phyloP scores from a whole-genome alignment of 2,888 invertebrate genomes.

The Amblyjoppa fuscipennis region DNA sequence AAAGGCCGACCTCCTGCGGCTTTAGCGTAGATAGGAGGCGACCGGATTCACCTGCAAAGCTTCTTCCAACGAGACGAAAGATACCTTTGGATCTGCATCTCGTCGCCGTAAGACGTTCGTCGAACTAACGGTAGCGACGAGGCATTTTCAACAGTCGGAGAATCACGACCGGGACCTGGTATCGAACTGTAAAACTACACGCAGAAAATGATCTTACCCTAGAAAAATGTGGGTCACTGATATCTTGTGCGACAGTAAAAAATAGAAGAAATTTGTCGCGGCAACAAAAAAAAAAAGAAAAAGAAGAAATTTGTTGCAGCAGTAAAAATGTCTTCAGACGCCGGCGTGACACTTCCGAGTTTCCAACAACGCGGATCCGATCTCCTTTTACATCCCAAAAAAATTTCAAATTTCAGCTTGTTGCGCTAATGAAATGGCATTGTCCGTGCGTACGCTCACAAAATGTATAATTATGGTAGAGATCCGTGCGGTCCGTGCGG shows the following conservation, averaged over 20 bases:
- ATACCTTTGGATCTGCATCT: not conserved
- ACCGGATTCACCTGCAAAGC: constrained; percentile 7
- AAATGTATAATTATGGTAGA: not conserved
- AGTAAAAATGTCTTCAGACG: not conserved
- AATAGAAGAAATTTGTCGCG: too few species aligned
- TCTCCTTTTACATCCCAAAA: constrained; percentile 3
- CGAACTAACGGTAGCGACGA: not conserved
- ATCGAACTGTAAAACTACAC: not conserved
- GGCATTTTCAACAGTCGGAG: not conserved
- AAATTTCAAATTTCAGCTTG: not conserved
- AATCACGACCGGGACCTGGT: not conserved
- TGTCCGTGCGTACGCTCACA: not conserved
- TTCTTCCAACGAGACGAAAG: not conserved
- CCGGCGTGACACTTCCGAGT: not conserved
- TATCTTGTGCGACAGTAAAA: too few species aligned
- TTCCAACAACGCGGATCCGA: not conserved
- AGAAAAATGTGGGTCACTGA: too few species aligned
- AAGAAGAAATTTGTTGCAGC: too few species aligned
- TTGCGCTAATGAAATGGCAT: not conserved
- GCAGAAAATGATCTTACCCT: not conserved
- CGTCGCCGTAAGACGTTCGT: not conserved
- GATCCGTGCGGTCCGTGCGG: not conserved
- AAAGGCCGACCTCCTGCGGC: constrained; percentile 27
- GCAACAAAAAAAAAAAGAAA: too few species aligned
- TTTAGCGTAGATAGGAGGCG: not conserved